Conservation (phyloP, 2,113 vertebrate species). For the Alosa alosa region DNA sequence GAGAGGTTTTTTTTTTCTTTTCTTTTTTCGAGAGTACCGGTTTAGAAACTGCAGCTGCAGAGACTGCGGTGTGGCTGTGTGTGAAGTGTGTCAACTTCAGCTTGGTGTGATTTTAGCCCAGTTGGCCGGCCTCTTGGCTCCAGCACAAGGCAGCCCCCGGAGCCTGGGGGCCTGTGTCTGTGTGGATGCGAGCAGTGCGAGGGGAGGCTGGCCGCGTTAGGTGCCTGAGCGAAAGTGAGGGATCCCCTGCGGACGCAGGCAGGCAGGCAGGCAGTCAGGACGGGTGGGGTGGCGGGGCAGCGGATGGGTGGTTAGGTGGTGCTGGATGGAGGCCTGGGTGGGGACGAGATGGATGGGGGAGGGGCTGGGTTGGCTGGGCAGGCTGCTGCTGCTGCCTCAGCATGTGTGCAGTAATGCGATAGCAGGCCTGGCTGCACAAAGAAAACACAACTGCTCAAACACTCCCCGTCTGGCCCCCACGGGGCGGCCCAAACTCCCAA, state of each 20-base stretch:
- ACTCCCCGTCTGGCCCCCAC: slow-evolving; percentile 56
- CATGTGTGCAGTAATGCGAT: slow-evolving; percentile 77
- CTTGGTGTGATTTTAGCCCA: slow-evolving; percentile 21
- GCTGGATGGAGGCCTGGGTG: neutral
- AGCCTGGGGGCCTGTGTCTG: neutral
- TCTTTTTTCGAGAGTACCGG: no score
- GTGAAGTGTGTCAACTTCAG: slow-evolving; percentile 26
- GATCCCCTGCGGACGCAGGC: slow-evolving; percentile 10
- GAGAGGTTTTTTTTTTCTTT: neutral
- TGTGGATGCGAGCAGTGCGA: neutral
- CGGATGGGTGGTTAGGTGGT: slow-evolving; percentile 28
- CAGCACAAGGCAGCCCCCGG: neutral
- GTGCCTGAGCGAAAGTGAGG: slow-evolving; percentile 38
- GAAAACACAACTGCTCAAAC: slow-evolving; percentile 72
- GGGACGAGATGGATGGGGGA: neutral
- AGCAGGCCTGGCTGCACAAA: slow-evolving; percentile 67
- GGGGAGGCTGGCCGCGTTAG: slow-evolving; percentile 41
- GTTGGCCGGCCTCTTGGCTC: neutral
- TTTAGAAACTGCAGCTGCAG: neutral
- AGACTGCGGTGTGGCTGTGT: neutral
- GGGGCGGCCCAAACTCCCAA: slow-evolving; percentile 41
- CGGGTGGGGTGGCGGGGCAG: slow-evolving; percentile 32
- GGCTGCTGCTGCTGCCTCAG: slow-evolving; percentile 68
- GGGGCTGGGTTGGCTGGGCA: neutral
- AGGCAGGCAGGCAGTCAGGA: neutral